A percentile compares a stretch with the other conserved stretches of the same genome.
phyloP scores from a whole-genome alignment of 1,140 invertebrate genomes.

The Atta texana region DNA sequence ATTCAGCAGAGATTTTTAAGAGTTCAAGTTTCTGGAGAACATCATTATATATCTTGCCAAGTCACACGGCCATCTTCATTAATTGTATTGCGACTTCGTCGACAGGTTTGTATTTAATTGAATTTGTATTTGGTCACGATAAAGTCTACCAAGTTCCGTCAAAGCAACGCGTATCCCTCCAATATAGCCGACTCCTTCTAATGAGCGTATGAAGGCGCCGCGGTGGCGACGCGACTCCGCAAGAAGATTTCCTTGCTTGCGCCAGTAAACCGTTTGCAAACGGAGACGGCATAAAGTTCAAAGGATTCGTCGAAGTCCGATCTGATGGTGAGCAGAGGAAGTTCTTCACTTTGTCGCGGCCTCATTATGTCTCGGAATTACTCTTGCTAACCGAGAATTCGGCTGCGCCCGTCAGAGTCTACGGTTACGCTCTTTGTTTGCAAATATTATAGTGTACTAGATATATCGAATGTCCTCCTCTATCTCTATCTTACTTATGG shows the following conservation, averaged over 20 bases:
- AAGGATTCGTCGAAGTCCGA: slow-evolving; percentile 55
- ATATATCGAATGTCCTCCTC: slow-evolving; percentile 11
- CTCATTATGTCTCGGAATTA: slow-evolving; percentile 35
- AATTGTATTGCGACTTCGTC: slow-evolving; percentile 5
- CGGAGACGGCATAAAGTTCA: slow-evolving; percentile 51
- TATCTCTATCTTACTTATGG: background rate
- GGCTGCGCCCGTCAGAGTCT: slow-evolving; percentile 21
- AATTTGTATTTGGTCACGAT: slow-evolving; percentile 36
- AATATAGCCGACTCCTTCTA: slow-evolving; percentile 34
- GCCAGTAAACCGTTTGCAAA: slow-evolving; percentile 53
- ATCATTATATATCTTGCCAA: background rate
- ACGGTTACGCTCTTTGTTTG: slow-evolving; percentile 45
- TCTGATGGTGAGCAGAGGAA: slow-evolving; percentile 13
- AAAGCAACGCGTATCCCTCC: slow-evolving; percentile 35
- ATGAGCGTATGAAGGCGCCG: slow-evolving; percentile 48
- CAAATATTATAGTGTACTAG: slow-evolving; percentile 21
- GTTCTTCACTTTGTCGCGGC: slow-evolving; percentile 51
- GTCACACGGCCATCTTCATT: slow-evolving; percentile 1
- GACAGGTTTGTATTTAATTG: slow-evolving; percentile 7
- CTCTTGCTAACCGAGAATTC: slow-evolving; percentile 31
- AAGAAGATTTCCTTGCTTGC: slow-evolving; percentile 50
- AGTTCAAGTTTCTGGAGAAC: background rate
- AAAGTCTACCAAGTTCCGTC: slow-evolving; percentile 37
- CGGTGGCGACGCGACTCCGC: background rate
- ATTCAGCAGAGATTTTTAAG: background rate